These are phyloP conservation scores for Perccottus glenii DNA, from an alignment of 2,113 vertebrate genomes.

Conservation along the genomic window DNA sequence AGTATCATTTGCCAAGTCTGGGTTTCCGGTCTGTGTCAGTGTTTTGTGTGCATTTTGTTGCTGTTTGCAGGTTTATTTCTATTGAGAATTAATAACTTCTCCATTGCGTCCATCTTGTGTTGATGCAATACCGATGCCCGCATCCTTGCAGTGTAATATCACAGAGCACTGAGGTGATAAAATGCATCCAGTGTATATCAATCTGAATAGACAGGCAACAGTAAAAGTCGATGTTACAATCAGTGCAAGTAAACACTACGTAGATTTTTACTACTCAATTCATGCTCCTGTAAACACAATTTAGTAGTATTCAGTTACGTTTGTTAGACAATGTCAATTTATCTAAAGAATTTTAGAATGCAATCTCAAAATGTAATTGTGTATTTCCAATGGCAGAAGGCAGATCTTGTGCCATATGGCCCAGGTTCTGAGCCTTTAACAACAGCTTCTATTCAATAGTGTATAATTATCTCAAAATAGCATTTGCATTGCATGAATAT, in stretches of 20 bases:
- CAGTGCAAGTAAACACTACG: neutral
- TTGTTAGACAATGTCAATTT: neutral
- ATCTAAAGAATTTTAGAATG: neutral
- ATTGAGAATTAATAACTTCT: neutral
- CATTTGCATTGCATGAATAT: too few species aligned
- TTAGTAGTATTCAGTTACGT: neutral
- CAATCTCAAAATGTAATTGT: neutral
- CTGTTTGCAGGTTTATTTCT: neutral
- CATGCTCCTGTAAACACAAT: neutral
- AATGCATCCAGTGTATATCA: neutral
- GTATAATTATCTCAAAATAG: too few species aligned
- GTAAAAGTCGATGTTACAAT: neutral
- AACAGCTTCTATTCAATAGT: too few species aligned
- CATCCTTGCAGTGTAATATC: neutral
- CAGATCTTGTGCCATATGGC: neutral
- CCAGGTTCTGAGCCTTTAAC: neutral
- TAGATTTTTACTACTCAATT: neutral
- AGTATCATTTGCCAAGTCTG: neutral
- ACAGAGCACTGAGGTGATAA: neutral
- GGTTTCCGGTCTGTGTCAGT: neutral
- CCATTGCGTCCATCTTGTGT: neutral
- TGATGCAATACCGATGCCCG: neutral
- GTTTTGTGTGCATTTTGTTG: neutral
- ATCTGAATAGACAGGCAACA: neutral
- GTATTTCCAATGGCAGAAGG: neutral